Conservation (phyloP, 2,113 vertebrate species). For the Elgaria multicarinata region DNA sequence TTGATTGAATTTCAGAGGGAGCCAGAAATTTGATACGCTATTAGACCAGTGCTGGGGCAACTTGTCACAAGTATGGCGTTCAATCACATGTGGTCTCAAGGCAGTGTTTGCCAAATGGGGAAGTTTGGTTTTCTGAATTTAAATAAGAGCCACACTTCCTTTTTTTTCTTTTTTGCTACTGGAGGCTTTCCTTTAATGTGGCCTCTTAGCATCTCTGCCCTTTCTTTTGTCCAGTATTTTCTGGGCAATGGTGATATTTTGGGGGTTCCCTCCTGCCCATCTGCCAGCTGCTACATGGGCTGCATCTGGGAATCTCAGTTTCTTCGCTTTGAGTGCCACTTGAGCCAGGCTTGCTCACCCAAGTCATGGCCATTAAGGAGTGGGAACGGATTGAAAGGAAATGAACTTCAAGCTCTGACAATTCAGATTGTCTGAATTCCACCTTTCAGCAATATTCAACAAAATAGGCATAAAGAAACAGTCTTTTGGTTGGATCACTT, state of each 20-base stretch:
- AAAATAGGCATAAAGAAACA: neutral
- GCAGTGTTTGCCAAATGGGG: neutral
- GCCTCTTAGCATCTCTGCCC: neutral
- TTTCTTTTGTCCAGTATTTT: neutral
- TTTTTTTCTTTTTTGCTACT: neutral
- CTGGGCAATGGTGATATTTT: neutral
- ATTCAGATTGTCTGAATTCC: neutral
- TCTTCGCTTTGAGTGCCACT: neutral
- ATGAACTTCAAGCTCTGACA: neutral
- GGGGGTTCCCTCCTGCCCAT: neutral
- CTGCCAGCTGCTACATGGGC: neutral
- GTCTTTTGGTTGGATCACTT: neutral
- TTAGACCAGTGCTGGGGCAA: slow-evolving; percentile 38
- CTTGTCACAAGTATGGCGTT: neutral
- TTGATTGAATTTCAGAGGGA: neutral
- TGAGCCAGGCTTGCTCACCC: neutral
- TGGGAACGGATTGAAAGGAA: neutral
- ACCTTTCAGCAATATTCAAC: neutral
- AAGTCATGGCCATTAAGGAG: neutral
- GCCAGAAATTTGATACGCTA: neutral
- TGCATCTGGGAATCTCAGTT: neutral
- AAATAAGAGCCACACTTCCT: neutral
- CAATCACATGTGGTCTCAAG: neutral
- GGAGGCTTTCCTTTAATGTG: too few relatives aligned
- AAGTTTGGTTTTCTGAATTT: too few relatives aligned